Conservation (phyloP, 53 echinoderm and acorn worm species). For the Temnopleurus reevesii region DNA sequence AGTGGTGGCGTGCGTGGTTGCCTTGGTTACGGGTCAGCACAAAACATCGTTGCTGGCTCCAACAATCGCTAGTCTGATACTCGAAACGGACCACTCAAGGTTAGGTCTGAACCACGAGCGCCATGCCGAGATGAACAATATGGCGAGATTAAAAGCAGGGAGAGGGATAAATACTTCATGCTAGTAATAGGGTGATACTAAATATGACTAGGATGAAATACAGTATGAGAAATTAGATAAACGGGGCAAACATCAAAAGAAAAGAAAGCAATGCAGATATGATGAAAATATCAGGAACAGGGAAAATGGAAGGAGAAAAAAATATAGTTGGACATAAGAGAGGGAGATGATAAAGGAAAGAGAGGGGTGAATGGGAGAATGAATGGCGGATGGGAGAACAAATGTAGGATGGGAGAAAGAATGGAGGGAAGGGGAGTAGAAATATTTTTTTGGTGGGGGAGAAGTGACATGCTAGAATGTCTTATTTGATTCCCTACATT, state of each 20-base stretch:
- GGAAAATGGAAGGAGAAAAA: too few relatives aligned
- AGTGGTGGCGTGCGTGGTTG: not conserved
- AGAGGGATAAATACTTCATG: not conserved
- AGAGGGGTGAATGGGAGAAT: too few relatives aligned
- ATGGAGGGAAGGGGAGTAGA: not conserved
- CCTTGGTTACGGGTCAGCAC: not conserved
- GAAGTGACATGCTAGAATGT: not conserved
- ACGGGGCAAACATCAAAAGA: too few relatives aligned
- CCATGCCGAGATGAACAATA: not conserved
- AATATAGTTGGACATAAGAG: too few relatives aligned
- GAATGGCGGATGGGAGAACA: too few relatives aligned
- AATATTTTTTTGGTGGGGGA: not conserved
- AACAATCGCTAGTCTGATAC: not conserved
- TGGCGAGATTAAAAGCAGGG: not conserved
- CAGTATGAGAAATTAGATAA: too few relatives aligned
- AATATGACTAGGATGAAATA: too few relatives aligned
- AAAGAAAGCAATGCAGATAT: too few relatives aligned
- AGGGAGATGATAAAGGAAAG: not conserved
- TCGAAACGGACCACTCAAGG: not conserved
- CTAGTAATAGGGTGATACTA: not conserved
- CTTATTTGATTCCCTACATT: not conserved
- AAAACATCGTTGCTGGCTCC: conserved; percentile 4
- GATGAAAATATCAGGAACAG: too few relatives aligned
- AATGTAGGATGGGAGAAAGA: not conserved
- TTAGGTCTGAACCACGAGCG: not conserved